phyloP scores from a whole-genome alignment of 1,140 invertebrate genomes.

The Zaprionus capensis region DNA sequence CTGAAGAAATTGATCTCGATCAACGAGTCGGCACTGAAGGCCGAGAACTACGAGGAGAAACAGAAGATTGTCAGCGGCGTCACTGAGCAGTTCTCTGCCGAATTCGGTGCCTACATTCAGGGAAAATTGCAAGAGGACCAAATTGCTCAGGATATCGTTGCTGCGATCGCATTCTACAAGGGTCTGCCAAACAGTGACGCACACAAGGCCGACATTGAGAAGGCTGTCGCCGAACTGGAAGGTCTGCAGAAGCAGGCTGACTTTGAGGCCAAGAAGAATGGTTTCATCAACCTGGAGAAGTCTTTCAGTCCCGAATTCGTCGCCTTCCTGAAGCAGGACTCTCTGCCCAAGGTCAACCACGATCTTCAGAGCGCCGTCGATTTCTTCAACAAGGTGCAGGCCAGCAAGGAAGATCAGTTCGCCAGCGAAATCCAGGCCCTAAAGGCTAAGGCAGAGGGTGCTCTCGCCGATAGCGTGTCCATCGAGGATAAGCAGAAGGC shows the following conservation, averaged over 20 bases:
- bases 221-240: slow-evolving; percentile 42
- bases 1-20: slow-evolving; percentile 50
- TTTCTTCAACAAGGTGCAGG: slow-evolving; percentile 55
- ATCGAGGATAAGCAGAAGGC: slow-evolving; percentile 63
- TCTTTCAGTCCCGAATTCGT: slow-evolving; percentile 52
- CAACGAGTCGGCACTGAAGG: slow-evolving; percentile 56
- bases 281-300: slow-evolving; percentile 47
- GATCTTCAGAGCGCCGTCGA: slow-evolving; percentile 47
- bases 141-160: slow-evolving; percentile 45
- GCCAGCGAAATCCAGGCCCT: slow-evolving; percentile 48
- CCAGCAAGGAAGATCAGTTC: slow-evolving; percentile 21
- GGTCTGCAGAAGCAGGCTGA: slow-evolving; percentile 40
- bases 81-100: slow-evolving; percentile 33
- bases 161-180: slow-evolving; percentile 56
- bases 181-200: slow-evolving; percentile 18
- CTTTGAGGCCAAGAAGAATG: slow-evolving; percentile 44
- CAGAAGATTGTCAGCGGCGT: slow-evolving; percentile 41
- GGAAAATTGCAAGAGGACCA: slow-evolving; percentile 47
- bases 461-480: slow-evolving; percentile 32
- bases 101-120: slow-evolving; percentile 50
- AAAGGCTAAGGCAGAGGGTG: slow-evolving; percentile 48
- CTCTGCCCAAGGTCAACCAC: slow-evolving; percentile 52
- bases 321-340: slow-evolving; percentile 49
- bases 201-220: slow-evolving; percentile 51
- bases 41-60: slow-evolving; percentile 48